Conservation (phyloP, 2,113 vertebrate species). For the Spheniscus mendiculus region DNA sequence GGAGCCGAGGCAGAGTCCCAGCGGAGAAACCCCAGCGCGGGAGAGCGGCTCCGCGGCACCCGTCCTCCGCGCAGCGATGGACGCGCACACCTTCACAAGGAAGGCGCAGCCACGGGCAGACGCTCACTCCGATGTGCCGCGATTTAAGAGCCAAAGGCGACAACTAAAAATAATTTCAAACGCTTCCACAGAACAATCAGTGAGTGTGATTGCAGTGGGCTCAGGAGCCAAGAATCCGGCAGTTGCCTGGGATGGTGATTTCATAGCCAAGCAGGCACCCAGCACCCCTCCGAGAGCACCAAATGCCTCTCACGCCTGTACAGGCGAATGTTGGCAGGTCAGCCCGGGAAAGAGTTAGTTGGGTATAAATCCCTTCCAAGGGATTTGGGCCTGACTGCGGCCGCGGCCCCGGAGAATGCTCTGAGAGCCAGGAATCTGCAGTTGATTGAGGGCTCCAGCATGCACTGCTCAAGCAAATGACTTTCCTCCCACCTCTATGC, state of each 20-base stretch:
- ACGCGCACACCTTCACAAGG: accelerated
- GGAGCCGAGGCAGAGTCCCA: not conserved
- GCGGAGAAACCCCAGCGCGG: not conserved
- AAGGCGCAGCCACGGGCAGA: not conserved
- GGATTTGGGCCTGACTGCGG: not conserved
- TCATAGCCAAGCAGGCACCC: not conserved
- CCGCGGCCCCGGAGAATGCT: not conserved
- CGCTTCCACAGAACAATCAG: accelerated
- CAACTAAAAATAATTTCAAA: not conserved
- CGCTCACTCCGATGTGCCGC: accelerated
- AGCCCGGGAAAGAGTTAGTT: accelerated
- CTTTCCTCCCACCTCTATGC: not conserved
- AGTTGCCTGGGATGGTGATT: not conserved
- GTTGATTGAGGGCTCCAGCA: accelerated
- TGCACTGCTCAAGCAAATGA: accelerated
- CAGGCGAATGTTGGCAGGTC: not conserved
- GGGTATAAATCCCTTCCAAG: not conserved
- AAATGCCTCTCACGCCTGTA: accelerated
- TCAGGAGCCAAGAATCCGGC: not conserved
- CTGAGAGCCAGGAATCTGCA: not conserved
- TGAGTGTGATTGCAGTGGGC: accelerated
- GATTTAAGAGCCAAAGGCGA: not conserved
- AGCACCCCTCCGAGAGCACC: not conserved
- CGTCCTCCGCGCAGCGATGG: accelerated
- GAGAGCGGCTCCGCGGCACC: not conserved